These are phyloP conservation scores for Sarcophaga variegata DNA, from an alignment of 2,888 invertebrate species.

Conservation along the genomic window DNA sequence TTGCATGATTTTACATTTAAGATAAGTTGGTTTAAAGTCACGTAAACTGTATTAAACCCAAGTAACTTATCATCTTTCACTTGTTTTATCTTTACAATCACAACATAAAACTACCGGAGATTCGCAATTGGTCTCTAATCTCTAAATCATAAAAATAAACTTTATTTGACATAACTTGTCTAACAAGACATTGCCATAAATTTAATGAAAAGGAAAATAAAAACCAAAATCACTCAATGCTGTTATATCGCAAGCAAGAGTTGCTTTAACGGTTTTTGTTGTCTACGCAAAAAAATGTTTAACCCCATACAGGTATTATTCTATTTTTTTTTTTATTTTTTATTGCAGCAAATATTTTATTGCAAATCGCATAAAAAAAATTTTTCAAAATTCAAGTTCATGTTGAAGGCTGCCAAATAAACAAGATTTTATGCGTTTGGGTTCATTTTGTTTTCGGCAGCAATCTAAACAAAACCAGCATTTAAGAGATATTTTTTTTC, in stretches of 20 bases:
- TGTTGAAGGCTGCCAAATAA: slow-evolving; percentile 62
- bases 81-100: too few relatives aligned
- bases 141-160: background rate
- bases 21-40: slow-evolving; percentile 16
- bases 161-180: slow-evolving; percentile 34
- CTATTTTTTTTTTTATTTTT: background rate
- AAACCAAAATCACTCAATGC: slow-evolving; percentile 4
- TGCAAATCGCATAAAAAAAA: slow-evolving; percentile 17
- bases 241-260: background rate
- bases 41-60: slow-evolving; percentile 19
- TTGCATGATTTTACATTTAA: background rate
- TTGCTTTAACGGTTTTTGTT: background rate
- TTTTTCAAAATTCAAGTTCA: slow-evolving; percentile 67
- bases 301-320: background rate
- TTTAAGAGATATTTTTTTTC: slow-evolving; percentile 13
- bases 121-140: background rate
- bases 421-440: background rate
- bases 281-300: slow-evolving; percentile 28
- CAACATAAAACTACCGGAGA: background rate
- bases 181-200: slow-evolving; percentile 25
- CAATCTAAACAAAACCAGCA: slow-evolving; percentile 34
- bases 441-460: slow-evolving; percentile 29
- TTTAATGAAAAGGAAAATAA: background rate
- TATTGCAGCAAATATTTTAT: slow-evolving; percentile 16
- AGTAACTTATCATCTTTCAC: background rate